Base-by-base conservation (phyloP, 2,888 invertebrate species). In the Sceliomorpha sp. region DNA sequence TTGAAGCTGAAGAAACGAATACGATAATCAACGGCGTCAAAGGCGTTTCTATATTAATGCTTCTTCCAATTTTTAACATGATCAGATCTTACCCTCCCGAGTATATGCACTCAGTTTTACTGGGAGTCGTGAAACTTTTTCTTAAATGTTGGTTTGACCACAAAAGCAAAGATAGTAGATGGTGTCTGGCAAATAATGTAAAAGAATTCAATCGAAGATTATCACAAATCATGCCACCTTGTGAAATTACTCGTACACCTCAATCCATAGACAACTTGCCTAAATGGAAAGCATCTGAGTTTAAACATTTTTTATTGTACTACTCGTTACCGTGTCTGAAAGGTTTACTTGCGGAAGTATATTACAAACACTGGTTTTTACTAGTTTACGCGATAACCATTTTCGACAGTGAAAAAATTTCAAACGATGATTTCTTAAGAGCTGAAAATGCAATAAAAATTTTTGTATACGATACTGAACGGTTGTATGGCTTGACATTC, bases 301-400 rank as follows among this genome's bases (percentile, higher is more conserved):
- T 24, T 17, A 72, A 56, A 13, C 32, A 42, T 17, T 70, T 70
- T 40, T 20, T 66, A 15, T 31, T 72, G 0, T 75, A 70, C 9
- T 75, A 73, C 14, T 70, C 69, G 7, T 12, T 75, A n/a, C 47
- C 59, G 3, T 60, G 45, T 34, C 15, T 71, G 5, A 56, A 60
- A 42, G 42, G 31, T 13, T 4, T 71, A 8, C 13, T 71, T 17
- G 31, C 42, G 8, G 12, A 45, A 9, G 50, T 17, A n/a, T 63
- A 32, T 47, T 55, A 56, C n/a, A 62, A 37, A 24, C 66, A 70
- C 12, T 70, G 66, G 66, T 32, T 20, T 15, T n/a, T n/a, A n/a
- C n/a, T n/a, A n/a, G n/a, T n/a, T n/a, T n/a, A n/a, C n/a, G n/a
- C n/a, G n/a, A n/a, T 67, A 10, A 34, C 14, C 6, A 45, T 66